Evolutionary conservation across 2,113 vertebrate genomes (phyloP), one percentile per base, ranked within the genome.

Genomic region (Lycaon pictus): DNA sequence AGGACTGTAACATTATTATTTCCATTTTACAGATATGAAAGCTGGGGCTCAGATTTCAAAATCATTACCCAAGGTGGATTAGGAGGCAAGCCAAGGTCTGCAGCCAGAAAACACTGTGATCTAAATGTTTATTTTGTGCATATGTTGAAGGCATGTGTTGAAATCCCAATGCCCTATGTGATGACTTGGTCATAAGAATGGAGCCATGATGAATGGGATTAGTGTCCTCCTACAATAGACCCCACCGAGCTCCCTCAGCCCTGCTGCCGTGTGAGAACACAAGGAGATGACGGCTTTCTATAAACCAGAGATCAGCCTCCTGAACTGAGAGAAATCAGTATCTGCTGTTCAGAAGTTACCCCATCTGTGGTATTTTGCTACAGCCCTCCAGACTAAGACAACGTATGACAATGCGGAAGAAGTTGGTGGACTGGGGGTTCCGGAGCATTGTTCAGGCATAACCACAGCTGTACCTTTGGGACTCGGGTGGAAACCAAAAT

Each of bases 11-110:
- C 74, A 69, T 35, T 51, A 62, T 65, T 90, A 29, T 91, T 95
- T 90, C 69, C n/a, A 74, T 74, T 86, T 90, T 56, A 74, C 9
- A 94, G 29, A 11, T 94, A 80, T 20, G 43, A 95, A 87, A 95
- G 55, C 55, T 48, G 11, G 32, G 51, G 25, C 17, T 84, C 25
- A 60, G 19, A 65, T 29, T 83, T 55, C 77, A 81, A 88, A 96
- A 67, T 58, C 69, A 60, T 77, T 91, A 29, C 29, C 5, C 60
- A 55, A 63, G 37, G 35, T 81, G 74, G 53, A 32, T 55, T 62
- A 12, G 29, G 51, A 63, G n/a, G 25, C 16, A 67, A 93, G 23
- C 1, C 35, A 69, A 81, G 13, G 22, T 74, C 60, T 83, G 11
- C 12, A 80, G 58, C 55, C 15, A 93, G 43, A 72, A 71, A 76